Conservation (phyloP, 2,113 vertebrate genomes). For the Cyanistes caeruleus region DNA sequence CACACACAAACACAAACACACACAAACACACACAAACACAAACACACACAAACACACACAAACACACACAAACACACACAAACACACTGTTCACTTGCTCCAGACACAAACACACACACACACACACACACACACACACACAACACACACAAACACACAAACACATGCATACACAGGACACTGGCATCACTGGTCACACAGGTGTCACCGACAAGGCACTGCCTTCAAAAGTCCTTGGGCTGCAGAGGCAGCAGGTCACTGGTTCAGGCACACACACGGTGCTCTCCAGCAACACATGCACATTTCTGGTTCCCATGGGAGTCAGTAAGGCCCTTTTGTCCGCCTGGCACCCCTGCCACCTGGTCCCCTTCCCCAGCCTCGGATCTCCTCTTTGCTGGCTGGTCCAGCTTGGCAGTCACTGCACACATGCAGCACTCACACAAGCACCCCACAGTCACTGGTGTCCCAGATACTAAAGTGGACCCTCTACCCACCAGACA, state of each 20-base stretch:
- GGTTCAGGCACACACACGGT: fast-evolving
- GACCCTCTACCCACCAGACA: neutral
- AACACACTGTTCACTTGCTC: no score
- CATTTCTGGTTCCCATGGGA: fast-evolving
- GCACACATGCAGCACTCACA: neutral
- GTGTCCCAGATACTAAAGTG: neutral
- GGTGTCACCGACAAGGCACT: no score
- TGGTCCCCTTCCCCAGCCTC: fast-evolving
- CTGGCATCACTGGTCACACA: fast-evolving
- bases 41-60: neutral
- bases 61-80: neutral
- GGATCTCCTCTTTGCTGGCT: neutral
- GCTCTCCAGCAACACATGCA: neutral
- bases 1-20: neutral
- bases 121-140: neutral
- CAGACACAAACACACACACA: neutral
- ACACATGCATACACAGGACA: neutral
- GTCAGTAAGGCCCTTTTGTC: neutral
- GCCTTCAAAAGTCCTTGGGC: neutral
- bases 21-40: neutral
- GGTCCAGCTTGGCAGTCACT: neutral
- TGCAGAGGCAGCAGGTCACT: neutral
- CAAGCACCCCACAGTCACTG: neutral
- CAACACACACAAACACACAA: neutral
- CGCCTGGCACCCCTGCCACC: neutral